These are phyloP conservation scores for Epinephelus lanceolatus DNA, from an alignment of 2,113 vertebrate genomes.

Conservation along the genomic window DNA sequence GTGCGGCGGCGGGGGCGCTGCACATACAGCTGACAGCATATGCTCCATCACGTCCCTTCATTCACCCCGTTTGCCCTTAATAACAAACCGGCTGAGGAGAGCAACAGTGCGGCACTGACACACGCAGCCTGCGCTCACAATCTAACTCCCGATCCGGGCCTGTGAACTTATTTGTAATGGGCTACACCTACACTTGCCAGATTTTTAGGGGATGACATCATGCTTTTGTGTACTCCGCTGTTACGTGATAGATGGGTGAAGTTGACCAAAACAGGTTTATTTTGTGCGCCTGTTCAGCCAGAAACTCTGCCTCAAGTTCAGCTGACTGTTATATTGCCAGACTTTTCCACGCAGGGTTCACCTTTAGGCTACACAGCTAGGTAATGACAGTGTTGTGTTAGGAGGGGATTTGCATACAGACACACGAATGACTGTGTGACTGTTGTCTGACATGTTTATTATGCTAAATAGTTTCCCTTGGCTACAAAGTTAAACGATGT, in stretches of 20 bases:
- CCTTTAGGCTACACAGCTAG: background rate
- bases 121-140: background rate
- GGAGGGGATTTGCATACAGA: background rate
- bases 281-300: constrained; percentile 1
- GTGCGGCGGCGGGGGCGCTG: constrained; percentile 38
- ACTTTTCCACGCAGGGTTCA: background rate
- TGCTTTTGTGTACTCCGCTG: constrained; percentile 60
- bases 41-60: constrained; percentile 44
- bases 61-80: constrained; percentile 31
- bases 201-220: constrained; percentile 76
- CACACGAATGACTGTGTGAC: background rate
- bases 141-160: background rate
- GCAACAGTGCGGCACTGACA: constrained; percentile 21
- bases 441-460: background rate
- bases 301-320: background rate
- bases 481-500: no score
- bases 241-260: constrained; percentile 23
- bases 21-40: constrained; percentile 56
- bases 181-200: constrained; percentile 58
- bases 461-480: constrained; percentile 4
- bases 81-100: constrained; percentile 1
- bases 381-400: background rate
- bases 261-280: constrained; percentile 30
- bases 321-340: constrained; percentile 1
- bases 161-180: constrained; percentile 39